Evolutionary conservation across 35 echinoderm and acorn worm species (phyloP).

Genomic region (Diadema setosum): DNA sequence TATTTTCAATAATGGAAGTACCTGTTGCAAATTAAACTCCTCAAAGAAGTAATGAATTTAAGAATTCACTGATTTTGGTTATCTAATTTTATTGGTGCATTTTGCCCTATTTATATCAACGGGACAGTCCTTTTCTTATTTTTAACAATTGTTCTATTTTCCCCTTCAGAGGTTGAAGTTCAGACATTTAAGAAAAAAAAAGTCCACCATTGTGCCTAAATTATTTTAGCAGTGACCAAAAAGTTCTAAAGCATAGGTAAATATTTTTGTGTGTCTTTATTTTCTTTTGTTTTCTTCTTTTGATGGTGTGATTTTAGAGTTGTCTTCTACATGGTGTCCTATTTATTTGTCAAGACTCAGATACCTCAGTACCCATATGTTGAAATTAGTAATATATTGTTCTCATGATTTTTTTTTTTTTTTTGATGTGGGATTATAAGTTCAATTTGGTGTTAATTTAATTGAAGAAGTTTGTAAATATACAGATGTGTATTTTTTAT

Average conservation of each 20-base stretch:
- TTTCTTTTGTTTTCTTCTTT: not conserved
- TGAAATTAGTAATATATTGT: slow-evolving; percentile 16
- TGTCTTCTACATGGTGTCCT: not conserved
- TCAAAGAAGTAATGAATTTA: no score
- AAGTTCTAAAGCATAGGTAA: not conserved
- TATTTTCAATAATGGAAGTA: no score
- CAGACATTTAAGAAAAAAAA: no score
- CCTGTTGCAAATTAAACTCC: no score
- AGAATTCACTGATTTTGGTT: no score
- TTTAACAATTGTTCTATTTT: no score
- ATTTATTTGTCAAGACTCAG: slow-evolving; percentile 12
- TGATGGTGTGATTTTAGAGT: not conserved
- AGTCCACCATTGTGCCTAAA: slow-evolving; percentile 27
- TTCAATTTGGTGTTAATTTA: slow-evolving; percentile 18
- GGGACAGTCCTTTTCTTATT: no score
- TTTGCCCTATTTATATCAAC: no score
- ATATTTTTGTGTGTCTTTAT: not conserved
- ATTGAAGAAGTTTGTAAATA: slow-evolving; percentile 26
- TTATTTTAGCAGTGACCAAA: slow-evolving; percentile 15
- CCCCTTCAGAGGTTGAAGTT: no score
- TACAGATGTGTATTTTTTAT: slow-evolving; percentile 32
- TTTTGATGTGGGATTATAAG: slow-evolving; percentile 23
- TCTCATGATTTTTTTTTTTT: slow-evolving; percentile 1
- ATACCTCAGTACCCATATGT: slow-evolving; percentile 28
- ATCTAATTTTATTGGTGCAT: no score